phyloP scores from a whole-genome alignment of 2,888 invertebrate species.

The Kryphioiulus occultus region DNA sequence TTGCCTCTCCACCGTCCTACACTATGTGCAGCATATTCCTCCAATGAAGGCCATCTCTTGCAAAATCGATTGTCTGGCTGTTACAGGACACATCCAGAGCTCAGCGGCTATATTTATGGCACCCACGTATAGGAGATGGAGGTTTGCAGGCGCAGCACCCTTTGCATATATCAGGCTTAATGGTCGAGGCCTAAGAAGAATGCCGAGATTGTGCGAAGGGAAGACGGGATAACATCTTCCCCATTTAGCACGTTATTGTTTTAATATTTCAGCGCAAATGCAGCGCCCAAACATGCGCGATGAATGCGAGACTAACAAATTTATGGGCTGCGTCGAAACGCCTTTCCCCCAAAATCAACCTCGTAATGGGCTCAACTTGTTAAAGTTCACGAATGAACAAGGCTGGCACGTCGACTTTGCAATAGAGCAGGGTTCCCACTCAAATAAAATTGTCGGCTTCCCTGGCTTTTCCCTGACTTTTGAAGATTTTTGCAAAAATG shows the following conservation, averaged over 20 bases:
- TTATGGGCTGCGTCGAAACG: not conserved
- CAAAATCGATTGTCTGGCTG: slow-evolving; percentile 23
- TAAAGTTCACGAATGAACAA: not conserved
- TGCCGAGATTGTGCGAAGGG: not conserved
- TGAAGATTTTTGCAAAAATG: too few relatives aligned
- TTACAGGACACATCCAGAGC: slow-evolving; percentile 15
- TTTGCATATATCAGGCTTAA: slow-evolving; percentile 31
- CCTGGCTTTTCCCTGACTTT: too few relatives aligned
- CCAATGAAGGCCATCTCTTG: slow-evolving; percentile 22
- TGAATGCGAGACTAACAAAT: not conserved
- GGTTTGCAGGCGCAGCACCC: not conserved
- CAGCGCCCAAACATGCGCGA: not conserved
- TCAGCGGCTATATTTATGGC: not conserved
- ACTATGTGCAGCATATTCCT: slow-evolving; percentile 7
- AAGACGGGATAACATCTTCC: slow-evolving; percentile 22
- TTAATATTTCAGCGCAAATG: not conserved
- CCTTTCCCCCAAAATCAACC: not conserved
- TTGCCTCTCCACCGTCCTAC: not conserved
- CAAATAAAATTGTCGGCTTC: too few relatives aligned
- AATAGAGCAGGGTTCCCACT: too few relatives aligned
- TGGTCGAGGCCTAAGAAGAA: not conserved
- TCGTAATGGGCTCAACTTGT: not conserved
- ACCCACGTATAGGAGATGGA: slow-evolving; percentile 6
- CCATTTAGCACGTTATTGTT: slow-evolving; percentile 31
- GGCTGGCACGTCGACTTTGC: too few relatives aligned